These are phyloP conservation scores for Kradibia gibbosae DNA, from an alignment of 1,140 invertebrate species.

Conservation along the genomic window DNA sequence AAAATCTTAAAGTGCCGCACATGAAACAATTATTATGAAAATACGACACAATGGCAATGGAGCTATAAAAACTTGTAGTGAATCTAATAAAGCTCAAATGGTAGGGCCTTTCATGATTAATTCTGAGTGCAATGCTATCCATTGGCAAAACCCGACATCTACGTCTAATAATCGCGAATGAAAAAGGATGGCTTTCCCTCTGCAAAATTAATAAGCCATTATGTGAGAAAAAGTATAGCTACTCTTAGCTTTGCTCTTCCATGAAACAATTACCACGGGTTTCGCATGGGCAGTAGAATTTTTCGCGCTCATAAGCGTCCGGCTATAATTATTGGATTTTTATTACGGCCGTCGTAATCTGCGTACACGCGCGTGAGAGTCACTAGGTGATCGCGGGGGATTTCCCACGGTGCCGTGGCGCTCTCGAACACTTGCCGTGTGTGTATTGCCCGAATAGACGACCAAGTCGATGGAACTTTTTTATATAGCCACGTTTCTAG, in stretches of 20 bases:
- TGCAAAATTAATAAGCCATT: too few relatives aligned
- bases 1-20: background rate
- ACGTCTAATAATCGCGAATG: too few relatives aligned
- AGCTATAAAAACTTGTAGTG: too few relatives aligned
- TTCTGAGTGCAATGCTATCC: background rate
- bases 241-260: background rate
- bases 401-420: constrained; percentile 62
- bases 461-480: too few relatives aligned
- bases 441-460: too few relatives aligned
- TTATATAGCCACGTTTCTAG: too few relatives aligned
- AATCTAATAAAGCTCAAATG: background rate
- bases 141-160: background rate
- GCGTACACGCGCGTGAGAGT: constrained; percentile 55
- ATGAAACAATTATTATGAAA: constrained; percentile 14
- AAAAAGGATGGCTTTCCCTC: too few relatives aligned
- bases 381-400: constrained; percentile 55
- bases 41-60: background rate
- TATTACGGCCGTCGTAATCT: constrained; percentile 2
- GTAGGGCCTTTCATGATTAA: background rate
- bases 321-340: constrained; percentile 16
- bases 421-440: too few relatives aligned
- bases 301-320: background rate
- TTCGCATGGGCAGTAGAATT: background rate
- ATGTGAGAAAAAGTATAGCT: background rate
- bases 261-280: background rate